These are phyloP conservation scores for Laticauda colubrina DNA, from an alignment of 2,113 vertebrate species.

Conservation along the genomic window DNA sequence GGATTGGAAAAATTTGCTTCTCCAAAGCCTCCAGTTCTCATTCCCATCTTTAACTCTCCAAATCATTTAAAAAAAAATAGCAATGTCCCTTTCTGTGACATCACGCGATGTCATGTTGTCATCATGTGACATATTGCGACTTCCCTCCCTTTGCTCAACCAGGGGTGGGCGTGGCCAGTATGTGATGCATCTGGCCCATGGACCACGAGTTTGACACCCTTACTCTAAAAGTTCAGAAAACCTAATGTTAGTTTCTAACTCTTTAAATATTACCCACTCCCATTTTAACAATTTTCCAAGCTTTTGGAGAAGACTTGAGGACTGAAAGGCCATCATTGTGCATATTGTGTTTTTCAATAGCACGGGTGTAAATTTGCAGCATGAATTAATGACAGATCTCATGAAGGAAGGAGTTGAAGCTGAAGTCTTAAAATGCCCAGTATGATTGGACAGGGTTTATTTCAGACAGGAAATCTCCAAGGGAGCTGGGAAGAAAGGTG, in stretches of 20 bases:
- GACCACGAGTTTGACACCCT: no score
- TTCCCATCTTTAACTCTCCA: not conserved
- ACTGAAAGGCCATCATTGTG: not conserved
- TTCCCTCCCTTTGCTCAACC: no score
- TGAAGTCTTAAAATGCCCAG: not conserved
- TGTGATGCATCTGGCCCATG: no score
- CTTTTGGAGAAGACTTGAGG: not conserved
- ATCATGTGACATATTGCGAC: no score
- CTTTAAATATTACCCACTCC: not conserved
- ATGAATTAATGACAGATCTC: not conserved
- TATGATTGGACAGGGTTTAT: not conserved
- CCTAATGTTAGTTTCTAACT: not conserved
- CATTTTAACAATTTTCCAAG: not conserved
- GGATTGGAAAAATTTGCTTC: not conserved
- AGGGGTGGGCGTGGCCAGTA: no score
- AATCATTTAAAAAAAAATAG: not conserved
- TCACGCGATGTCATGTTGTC: not conserved
- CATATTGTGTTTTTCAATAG: not conserved
- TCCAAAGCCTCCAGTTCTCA: not conserved
- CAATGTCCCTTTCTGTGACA: not conserved
- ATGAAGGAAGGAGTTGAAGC: not conserved
- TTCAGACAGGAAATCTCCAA: not conserved
- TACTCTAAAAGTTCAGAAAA: not conserved
- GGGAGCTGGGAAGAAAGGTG: not conserved
- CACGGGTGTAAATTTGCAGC: not conserved